Conservation (phyloP, 1,140 invertebrate species). For the Drosophila ambigua region DNA sequence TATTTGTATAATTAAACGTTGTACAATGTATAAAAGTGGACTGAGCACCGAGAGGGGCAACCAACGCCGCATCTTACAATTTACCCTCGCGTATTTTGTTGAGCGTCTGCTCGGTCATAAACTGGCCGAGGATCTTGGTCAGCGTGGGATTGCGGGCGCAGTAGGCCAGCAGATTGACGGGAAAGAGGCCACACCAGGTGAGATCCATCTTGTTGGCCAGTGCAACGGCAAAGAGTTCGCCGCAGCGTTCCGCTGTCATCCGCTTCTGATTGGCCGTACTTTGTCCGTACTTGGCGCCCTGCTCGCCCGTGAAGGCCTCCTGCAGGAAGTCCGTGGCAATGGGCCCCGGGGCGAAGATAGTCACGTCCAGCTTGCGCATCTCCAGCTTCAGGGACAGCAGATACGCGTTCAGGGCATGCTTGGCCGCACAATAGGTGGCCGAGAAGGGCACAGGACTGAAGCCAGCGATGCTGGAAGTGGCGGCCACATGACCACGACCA, state of each 20-base stretch:
- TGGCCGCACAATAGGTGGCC: conserved; percentile 90
- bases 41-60: conserved; percentile 12
- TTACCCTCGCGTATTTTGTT: conserved; percentile 84
- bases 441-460: conserved; percentile 89
- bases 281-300: conserved; percentile 85
- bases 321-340: conserved; percentile 89
- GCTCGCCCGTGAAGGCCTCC: conserved; percentile 88
- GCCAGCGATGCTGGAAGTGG: conserved; percentile 90
- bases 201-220: conserved; percentile 91
- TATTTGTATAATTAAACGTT: conserved; percentile 27
- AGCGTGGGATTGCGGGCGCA: conserved; percentile 87
- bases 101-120: conserved; percentile 76
- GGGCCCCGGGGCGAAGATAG: conserved; percentile 91
- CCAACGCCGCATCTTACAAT: conserved; percentile 27
- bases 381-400: conserved; percentile 88
- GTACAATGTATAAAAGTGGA: conserved; percentile 42
- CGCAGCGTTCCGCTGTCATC: conserved; percentile 90
- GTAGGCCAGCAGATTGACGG: conserved; percentile 88
- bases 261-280: conserved; percentile 85
- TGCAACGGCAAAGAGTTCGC: conserved; percentile 88
- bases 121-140: conserved; percentile 76
- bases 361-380: conserved; percentile 86
- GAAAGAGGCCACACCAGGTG: conserved; percentile 90
- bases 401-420: conserved; percentile 93
- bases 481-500: conserved; percentile 88